These are phyloP conservation scores for Melanotaenia boesemani DNA, from an alignment of 2,797 vertebrate genomes.

Conservation along the genomic window DNA sequence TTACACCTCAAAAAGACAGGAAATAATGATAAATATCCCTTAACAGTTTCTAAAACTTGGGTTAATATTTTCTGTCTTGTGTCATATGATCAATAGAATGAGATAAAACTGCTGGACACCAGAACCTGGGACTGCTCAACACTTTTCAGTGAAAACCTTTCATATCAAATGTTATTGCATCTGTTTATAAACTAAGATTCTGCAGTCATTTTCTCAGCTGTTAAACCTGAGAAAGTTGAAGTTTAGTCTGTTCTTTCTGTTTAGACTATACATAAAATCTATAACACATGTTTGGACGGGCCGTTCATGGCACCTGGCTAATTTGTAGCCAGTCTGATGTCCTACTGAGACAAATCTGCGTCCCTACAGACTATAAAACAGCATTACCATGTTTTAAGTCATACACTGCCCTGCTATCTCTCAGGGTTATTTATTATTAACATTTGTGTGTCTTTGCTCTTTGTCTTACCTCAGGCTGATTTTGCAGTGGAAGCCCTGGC, in stretches of 20 bases:
- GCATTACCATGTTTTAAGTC: conserved; percentile 5
- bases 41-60: not conserved
- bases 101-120: not conserved
- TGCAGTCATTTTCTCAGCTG: conserved; percentile 6
- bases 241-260: not conserved
- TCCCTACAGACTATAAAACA: not conserved
- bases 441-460: not conserved
- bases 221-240: conserved; percentile 9
- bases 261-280: not conserved
- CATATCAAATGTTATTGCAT: not conserved
- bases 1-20: not conserved
- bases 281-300: conserved; percentile 24
- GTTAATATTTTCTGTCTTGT: not conserved
- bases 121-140: not conserved
- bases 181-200: not conserved
- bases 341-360: not conserved
- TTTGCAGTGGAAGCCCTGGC: conserved; percentile 97
- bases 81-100: not conserved
- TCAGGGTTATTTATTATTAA: not conserved
- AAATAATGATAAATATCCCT: not conserved
- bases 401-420: not conserved
- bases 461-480: conserved; percentile 87
- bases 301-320: not conserved
- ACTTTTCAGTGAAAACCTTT: not conserved
- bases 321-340: conserved; percentile 20